Conservation (phyloP, 2,113 vertebrate genomes). For the Platichthys flesus region DNA sequence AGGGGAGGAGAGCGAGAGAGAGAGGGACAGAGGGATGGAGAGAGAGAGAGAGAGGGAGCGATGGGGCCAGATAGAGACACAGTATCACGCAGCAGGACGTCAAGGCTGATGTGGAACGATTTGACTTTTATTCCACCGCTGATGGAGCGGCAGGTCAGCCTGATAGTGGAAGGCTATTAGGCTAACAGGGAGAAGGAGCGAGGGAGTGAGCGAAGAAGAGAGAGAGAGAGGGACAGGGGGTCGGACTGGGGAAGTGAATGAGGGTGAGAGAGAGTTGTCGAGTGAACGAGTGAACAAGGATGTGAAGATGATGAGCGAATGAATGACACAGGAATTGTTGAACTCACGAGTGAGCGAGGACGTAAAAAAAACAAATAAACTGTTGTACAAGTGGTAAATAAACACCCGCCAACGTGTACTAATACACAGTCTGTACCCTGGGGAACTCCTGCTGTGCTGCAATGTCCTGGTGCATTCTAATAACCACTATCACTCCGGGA, state of each 20-base stretch:
- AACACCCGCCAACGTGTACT: constrained; percentile 14
- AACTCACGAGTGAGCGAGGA: not conserved
- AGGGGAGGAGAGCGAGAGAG: constrained; percentile 37
- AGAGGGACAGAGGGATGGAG: not conserved
- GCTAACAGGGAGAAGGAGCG: not conserved
- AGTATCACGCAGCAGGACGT: constrained; percentile 51
- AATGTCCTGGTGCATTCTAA: not conserved
- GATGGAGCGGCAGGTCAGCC: constrained; percentile 22
- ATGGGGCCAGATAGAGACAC: constrained; percentile 7
- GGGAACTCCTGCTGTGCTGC: constrained; percentile 16
- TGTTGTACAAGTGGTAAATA: not conserved
- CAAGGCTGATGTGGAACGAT: constrained; percentile 42
- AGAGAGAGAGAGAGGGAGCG: not conserved
- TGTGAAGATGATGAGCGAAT: too few relatives aligned
- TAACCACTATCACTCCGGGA: not conserved
- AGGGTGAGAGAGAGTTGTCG: not conserved
- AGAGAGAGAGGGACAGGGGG: not conserved
- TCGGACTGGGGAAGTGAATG: not conserved
- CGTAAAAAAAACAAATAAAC: not conserved
- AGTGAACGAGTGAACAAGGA: constrained; percentile 3
- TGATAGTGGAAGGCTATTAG: constrained; percentile 4
- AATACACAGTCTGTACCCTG: not conserved
- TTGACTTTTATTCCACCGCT: constrained; percentile 45
- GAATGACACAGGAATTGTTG: too few relatives aligned
- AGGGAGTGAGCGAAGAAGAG: not conserved